Base-by-base conservation (phyloP, 2,888 invertebrate genomes). In the Anthophora plumipes region DNA sequence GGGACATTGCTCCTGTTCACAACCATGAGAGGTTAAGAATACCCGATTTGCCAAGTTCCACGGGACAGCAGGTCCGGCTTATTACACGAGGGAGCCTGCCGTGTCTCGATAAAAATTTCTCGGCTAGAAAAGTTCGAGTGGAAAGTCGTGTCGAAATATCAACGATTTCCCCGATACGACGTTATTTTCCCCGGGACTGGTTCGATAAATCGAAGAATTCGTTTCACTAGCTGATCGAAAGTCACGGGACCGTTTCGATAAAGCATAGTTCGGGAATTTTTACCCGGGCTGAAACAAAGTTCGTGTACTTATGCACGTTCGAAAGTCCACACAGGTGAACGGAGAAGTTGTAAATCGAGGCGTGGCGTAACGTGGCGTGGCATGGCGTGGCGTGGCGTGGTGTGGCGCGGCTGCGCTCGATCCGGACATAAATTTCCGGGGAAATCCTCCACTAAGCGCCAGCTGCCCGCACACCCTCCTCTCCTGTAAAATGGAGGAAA, bases 401-500 rank as follows among this genome's bases (percentile, higher is more conserved):
- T 61, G 67, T 31, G 72, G 80, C 70, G 82, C 79, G 86, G 64
- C 83, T 81, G 83, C 80, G 84, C 88, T 84, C 84, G 85, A 87
- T 83, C 71, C 80, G 77, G 69, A 86, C 88, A 89, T 89, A 89
- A 89, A 89, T 89, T 88, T 85, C 69, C 80, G 61, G 71, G 87
- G 74, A 89, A 89, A 89, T 89, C 89, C 89, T 80, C 81, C 79
- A 68, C 81, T 88, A 88, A 89, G 89, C 88, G 88, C 80, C 86
- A 88, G 85, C 88, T 83, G 86, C 83, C 86, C 78, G 76, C 86
- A 70, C 82, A 75, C 76, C 74, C 80, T 75, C 78, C 83, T 37
- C 78, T 60, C 80, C 52, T 76, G 69, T 71, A 69, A 84, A 86
- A 68, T 55, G 75, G 68, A 71, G 82, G 79, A 76, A 77, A 87